Base-by-base conservation (phyloP, 2,797 vertebrate species). In the Chrysolophus pictus region DNA sequence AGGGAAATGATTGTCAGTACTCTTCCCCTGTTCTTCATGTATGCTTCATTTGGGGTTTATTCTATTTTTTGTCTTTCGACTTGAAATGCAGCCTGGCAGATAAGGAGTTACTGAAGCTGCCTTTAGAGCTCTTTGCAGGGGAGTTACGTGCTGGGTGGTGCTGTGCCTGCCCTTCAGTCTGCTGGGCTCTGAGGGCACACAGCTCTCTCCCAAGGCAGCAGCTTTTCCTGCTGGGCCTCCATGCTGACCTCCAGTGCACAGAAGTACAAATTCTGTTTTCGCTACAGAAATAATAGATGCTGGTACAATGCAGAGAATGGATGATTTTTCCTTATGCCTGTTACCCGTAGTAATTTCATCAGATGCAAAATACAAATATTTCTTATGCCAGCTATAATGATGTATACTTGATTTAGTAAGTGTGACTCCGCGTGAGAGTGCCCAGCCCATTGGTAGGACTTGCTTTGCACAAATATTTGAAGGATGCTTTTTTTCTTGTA, bases 271-370 rank as follows among this genome's bases (percentile, higher is more conserved):
- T 29, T 46, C 79, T 86, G 69, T 37, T 91, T 93, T 29, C 72
- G 47, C 46, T 53, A 11, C 47, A 81, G 46, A 90, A 12, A 8
- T 65, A 24, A 7, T 2, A 42, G 60, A 6, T 79, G 76, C 84
- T 88, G 68, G 76, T 75, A 49, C 28, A 9, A 3, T 75, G 13
- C 33, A 87, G 84, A 91, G 84, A 87, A 78, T 14, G 56, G 87
- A 58, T 46, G 44, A 62, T 70, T 88, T 91, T 74, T 73, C 62
- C 81, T 67, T 65, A 90, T 93, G 89, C 74, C 85, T 90, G 62
- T 84, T 90, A 91, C 80, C 68, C 76, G 59, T 18, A 82, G 72
- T 95, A 74, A 97, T 93, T 96, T 87, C 79, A 96, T 93, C 85
- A 91, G 77, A 76, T 55, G 73, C 24, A 29, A 90, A 95, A 88